Base-by-base conservation (phyloP, 2,797 vertebrate genomes). In the Diceros bicornis region DNA sequence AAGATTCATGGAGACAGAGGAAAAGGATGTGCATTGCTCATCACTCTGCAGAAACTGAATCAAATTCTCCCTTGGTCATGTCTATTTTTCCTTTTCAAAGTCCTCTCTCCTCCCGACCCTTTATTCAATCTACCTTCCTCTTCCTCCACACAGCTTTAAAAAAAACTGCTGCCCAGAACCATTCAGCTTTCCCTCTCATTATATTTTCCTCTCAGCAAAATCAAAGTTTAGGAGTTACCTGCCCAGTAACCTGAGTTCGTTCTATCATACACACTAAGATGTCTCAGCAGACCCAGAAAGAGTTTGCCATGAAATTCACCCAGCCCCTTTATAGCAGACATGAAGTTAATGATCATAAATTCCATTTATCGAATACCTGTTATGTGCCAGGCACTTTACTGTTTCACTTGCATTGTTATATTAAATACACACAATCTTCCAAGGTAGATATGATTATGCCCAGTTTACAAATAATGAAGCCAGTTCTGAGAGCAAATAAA, bases 381-480 rank as follows among this genome's bases (percentile, higher is more conserved):
- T 34, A 32, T 6, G 13, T 17, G 13, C 10, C 52, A 52, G 55
- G 7, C n/a, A 87, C 12, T n/a, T 34, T 57, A 50, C 13, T 68
- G 34, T 64, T 64, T 78, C 18, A 16, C 25, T 66, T 59, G 16
- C 21, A 59, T 47, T 50, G 4, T 13, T 85, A 23, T 77, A 44
- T 52, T 59, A 61, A 68, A 79, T 25, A 16, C 50, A 4, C 50
- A 64, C n/a, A 34, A 0, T 64, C 47, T 89, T 74, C 68, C 37
- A 50, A 91, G 27, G 37, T 87, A 91, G 25, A 75, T 57, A 74
- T 50, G 44, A 57, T 66, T 68, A 34, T 82, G 32, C 6, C 32
- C 55, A 82, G 50, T 93, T 78, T 88, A 92, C 68, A 96, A 83
- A 69, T 29, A 90, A 92, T 37, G 23, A 94, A 94, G 14, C 47